phyloP scores from a whole-genome alignment of 2,797 vertebrate species.

The Sebastes vulpes region DNA sequence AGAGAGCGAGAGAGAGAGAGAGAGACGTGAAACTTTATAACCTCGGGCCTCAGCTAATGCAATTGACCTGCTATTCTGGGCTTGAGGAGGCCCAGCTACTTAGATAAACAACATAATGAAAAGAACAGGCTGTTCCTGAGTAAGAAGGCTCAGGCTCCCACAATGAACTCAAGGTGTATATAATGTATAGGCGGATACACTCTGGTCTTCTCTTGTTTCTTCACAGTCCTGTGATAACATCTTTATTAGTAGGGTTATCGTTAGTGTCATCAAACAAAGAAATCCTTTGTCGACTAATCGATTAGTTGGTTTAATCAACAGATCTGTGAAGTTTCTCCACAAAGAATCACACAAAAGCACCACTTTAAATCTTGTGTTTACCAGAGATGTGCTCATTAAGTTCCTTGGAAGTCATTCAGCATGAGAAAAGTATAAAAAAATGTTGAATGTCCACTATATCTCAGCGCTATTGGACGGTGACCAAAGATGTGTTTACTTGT shows the following conservation, averaged over 20 bases:
- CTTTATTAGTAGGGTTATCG: too few species aligned
- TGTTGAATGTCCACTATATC: conserved; percentile 11
- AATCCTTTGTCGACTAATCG: too few species aligned
- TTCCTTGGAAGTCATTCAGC: too few species aligned
- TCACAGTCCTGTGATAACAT: background rate
- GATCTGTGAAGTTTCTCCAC: too few species aligned
- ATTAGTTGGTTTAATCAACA: too few species aligned
- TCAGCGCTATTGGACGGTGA: background rate
- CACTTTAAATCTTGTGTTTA: too few species aligned
- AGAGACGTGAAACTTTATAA: conserved; percentile 80
- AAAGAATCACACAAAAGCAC: too few species aligned
- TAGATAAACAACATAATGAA: conserved; percentile 84
- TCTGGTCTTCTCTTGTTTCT: conserved; percentile 1
- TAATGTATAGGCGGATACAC: conserved; percentile 24
- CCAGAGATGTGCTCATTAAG: too few species aligned
- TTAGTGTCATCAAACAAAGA: too few species aligned
- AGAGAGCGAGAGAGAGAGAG: conserved; percentile 13
- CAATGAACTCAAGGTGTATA: conserved; percentile 51
- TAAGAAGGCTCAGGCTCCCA: conserved; percentile 69
- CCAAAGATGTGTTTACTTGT: background rate
- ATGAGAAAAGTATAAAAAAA: background rate
- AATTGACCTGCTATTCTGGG: conserved; percentile 85
- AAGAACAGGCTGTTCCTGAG: conserved; percentile 80
- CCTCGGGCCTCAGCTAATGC: conserved; percentile 78
- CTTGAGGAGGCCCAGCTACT: conserved; percentile 75